Conservation (phyloP, 2,888 invertebrate species). For the Cerastoderma edule region DNA sequence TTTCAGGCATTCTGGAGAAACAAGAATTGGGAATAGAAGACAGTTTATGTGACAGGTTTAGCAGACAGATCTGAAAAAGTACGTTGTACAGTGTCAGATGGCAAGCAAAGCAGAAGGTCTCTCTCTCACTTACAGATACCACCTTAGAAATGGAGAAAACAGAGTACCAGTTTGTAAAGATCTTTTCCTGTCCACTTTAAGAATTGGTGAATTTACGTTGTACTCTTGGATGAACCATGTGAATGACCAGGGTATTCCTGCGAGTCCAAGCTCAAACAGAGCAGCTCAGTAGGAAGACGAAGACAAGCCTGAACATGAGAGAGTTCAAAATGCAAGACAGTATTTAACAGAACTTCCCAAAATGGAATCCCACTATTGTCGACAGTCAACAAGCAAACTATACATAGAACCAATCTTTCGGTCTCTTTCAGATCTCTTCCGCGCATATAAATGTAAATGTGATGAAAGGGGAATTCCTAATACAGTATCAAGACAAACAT, state of each 20-base stretch:
- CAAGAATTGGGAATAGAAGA: neutral
- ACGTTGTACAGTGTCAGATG: neutral
- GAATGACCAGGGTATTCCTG: neutral
- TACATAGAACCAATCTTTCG: conserved; percentile 24
- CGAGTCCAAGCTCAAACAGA: neutral
- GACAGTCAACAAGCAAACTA: neutral
- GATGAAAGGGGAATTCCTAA: neutral
- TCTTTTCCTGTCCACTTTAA: conserved; percentile 11
- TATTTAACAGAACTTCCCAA: conserved; percentile 16
- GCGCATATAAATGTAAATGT: conserved; percentile 16
- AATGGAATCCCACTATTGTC: conserved; percentile 18
- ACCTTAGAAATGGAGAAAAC: neutral
- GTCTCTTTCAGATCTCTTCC: neutral
- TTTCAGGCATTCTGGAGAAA: neutral
- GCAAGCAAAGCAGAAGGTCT: neutral
- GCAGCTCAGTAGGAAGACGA: neutral
- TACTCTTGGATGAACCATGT: neutral
- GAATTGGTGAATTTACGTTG: neutral
- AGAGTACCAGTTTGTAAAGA: conserved; percentile 10
- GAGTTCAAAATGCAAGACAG: neutral
- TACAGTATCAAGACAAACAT: neutral
- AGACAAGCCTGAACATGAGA: neutral
- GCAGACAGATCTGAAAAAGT: too few relatives aligned
- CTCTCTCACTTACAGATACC: neutral
- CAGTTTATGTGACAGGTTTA: neutral